Percentiles rank a stretch among this genome's conserved stretches.
phyloP scores from a whole-genome alignment of 1,140 invertebrate species.

The Drosophila triauraria region DNA sequence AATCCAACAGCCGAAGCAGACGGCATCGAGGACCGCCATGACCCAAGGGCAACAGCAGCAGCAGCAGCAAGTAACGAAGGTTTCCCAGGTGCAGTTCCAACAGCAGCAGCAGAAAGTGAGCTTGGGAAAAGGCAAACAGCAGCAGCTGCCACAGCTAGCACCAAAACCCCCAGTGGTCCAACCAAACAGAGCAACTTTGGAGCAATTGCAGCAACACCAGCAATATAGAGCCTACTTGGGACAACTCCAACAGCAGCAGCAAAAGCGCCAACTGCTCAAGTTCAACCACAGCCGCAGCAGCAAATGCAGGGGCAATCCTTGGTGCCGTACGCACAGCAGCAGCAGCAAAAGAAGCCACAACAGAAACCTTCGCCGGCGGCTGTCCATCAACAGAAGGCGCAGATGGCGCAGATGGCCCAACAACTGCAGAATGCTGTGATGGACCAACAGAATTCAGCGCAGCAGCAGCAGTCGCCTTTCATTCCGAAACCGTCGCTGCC shows the following conservation, averaged over 20 bases:
- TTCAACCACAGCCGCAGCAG: slow-evolving; percentile 9
- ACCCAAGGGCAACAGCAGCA: background rate
- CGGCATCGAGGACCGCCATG: background rate
- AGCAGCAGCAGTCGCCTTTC: background rate
- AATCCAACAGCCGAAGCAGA: slow-evolving; percentile 5
- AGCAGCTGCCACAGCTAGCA: slow-evolving; percentile 2
- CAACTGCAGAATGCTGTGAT: slow-evolving; percentile 16
- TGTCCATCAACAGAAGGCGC: background rate
- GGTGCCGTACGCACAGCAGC: slow-evolving; percentile 1
- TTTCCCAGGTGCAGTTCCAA: background rate
- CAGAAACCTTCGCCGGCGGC: background rate
- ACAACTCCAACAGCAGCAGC: slow-evolving; percentile 17
- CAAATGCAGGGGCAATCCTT: background rate
- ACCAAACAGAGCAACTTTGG: background rate
- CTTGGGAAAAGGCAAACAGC: background rate
- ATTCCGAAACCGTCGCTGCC: background rate
- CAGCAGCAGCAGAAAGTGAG: background rate
- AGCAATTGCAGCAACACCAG: slow-evolving; percentile 13
- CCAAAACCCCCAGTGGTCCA: background rate
- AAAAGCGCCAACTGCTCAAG: background rate
- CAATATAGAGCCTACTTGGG: slow-evolving; percentile 4
- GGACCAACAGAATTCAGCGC: background rate
- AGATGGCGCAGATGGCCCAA: background rate
- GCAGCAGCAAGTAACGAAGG: slow-evolving; percentile 1
- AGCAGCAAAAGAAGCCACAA: slow-evolving; percentile 24